These are phyloP conservation scores for Cyclargus thomasi DNA, from an alignment of 1,140 invertebrate genomes.

Conservation along the genomic window DNA sequence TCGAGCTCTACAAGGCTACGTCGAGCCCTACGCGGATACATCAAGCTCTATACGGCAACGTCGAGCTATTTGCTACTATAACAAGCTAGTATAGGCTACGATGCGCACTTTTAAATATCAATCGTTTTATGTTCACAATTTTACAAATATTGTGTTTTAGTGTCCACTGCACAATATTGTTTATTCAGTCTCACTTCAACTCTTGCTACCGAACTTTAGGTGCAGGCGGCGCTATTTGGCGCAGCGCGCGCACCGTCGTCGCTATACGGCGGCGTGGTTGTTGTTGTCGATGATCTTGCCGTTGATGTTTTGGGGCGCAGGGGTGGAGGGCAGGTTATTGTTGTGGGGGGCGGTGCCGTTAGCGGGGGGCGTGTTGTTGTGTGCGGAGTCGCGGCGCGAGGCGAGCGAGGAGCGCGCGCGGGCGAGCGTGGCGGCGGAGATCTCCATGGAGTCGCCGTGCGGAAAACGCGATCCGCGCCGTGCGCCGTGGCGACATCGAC, in stretches of 20 bases:
- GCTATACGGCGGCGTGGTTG: background rate
- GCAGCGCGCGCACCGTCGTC: background rate
- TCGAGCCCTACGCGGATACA: background rate
- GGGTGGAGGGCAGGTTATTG: slow-evolving; percentile 27
- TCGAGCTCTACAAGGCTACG: background rate
- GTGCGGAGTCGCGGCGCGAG: slow-evolving; percentile 47
- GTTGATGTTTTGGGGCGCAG: background rate
- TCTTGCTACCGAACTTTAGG: background rate
- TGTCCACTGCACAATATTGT: background rate
- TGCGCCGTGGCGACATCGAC: slow-evolving; percentile 43
- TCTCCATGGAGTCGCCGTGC: slow-evolving; percentile 67
- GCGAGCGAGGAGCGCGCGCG: slow-evolving; percentile 47
- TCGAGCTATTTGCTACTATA: background rate
- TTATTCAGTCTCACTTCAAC: background rate
- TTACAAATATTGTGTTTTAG: background rate
- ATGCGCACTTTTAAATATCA: background rate
- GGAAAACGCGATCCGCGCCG: slow-evolving; percentile 55
- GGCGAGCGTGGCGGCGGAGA: slow-evolving; percentile 58
- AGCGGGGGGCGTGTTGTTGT: slow-evolving; percentile 35
- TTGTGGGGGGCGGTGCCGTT: background rate
- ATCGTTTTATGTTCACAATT: background rate
- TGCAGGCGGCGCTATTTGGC: background rate
- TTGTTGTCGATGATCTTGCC: background rate
- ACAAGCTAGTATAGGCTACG: too few species aligned
- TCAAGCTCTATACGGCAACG: background rate